Evolutionary conservation across 2,113 vertebrate genomes (phyloP), one percentile per base, ranked within the genome.

Genomic region (Entelurus aequoreus): DNA sequence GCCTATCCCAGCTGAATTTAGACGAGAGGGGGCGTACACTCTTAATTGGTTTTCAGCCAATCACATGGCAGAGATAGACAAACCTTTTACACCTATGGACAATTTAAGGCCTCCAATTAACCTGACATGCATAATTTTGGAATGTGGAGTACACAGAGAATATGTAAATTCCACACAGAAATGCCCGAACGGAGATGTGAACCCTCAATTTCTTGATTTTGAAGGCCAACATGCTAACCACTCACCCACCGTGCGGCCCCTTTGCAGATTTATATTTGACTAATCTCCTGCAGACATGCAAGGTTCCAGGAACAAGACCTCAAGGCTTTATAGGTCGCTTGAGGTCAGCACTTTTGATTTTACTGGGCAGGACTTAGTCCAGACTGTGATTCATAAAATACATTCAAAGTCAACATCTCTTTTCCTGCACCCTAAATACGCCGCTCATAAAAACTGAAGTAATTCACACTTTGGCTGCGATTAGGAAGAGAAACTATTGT

Each of bases 271-370:
- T 83, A 52, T 52, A 63, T 73, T 78, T 72, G 58, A 66, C 63
- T 77, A 75, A 84, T 87, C 66, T 87, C 67, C 75, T 66, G 64
- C 54, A 71, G 69, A 83, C 69, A 76, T 74, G 38, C 69, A 60
- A 75, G 44, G 44, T 66, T 84, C 74, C 70, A 71, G 64, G 69
- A 86, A 79, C 72, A 73, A 67, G 70, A 77, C 72, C 62, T 76
- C 44, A 15, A 48, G 53, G 56, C 69, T 88, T 85, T 84, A 86
- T 79, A 75, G 81, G 81, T 83, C 81, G 81, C 81, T 80, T 77
- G 78, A 86, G 82, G 84, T 81, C n/a, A 14, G 75, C 76, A 85
- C 76, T 83, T 78, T 83, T 60, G 64, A 60, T 71, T 85, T 87
- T 77, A 83, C 67, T 16, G 66, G 64, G 65, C 81, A 74, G 71